A percentile compares a stretch with the other conserved stretches of the same genome.
Conservation (phyloP, 2,797 vertebrate genomes). For the Pseudomugil gertrudae region DNA sequence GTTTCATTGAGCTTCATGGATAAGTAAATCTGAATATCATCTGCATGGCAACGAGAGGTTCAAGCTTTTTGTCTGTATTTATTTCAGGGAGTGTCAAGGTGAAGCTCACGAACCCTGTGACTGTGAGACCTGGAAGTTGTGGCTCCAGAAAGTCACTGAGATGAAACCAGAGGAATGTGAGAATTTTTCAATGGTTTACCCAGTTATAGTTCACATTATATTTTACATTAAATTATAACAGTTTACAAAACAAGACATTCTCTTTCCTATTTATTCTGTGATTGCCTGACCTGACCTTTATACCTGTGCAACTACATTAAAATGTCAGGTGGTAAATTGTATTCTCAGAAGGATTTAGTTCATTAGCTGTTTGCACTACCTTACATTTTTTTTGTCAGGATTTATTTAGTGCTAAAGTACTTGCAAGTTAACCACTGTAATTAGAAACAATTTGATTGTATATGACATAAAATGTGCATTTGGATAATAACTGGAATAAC, state of each 20-base stretch:
- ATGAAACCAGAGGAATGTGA: slow-evolving; percentile 98
- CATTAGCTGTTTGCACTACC: slow-evolving; percentile 1
- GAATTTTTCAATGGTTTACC: slow-evolving; percentile 43
- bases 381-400: slow-evolving; percentile 30
- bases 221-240: not conserved
- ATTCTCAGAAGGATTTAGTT: slow-evolving; percentile 16
- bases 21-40: no score
- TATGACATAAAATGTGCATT: slow-evolving; percentile 52
- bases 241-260: not conserved
- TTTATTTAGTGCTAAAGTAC: slow-evolving; percentile 47
- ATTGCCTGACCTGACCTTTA: not conserved
- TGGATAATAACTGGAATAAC: slow-evolving; percentile 43
- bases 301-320: not conserved
- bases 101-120: slow-evolving; percentile 98
- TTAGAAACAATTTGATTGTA: slow-evolving; percentile 52
- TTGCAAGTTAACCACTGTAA: slow-evolving; percentile 47
- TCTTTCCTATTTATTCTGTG: not conserved
- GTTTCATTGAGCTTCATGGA: no score
- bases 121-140: slow-evolving; percentile 96
- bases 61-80: slow-evolving; percentile 18
- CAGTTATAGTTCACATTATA: no score
- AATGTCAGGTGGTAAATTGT: slow-evolving; percentile 8
- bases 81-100: slow-evolving; percentile 93
- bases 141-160: slow-evolving; percentile 95
- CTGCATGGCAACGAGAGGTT: no score